These are phyloP conservation scores for Drosophila nebulosa DNA, from an alignment of 1,140 invertebrate species.

Conservation along the genomic window DNA sequence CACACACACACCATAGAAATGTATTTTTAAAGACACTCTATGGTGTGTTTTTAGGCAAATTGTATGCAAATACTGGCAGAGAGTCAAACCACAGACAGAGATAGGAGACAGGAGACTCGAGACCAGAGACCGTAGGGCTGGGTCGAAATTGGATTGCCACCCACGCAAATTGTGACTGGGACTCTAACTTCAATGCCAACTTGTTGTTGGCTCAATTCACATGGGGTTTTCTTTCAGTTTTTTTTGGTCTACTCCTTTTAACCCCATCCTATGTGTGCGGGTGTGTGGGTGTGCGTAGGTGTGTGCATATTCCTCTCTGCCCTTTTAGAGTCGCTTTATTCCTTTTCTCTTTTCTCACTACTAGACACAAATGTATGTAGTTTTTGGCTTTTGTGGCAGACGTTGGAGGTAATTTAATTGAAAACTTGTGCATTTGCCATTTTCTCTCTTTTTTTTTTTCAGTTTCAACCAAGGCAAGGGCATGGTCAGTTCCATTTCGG, in stretches of 20 bases:
- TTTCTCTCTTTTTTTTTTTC: slow-evolving; percentile 35
- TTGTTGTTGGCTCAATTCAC: slow-evolving; percentile 9
- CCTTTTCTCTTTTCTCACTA: neutral
- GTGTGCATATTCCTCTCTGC: neutral
- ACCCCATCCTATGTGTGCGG: neutral
- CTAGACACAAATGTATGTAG: slow-evolving; percentile 24
- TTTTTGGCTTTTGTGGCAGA: slow-evolving; percentile 34
- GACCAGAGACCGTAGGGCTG: neutral
- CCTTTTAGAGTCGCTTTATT: neutral
- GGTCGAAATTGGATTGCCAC: slow-evolving; percentile 71
- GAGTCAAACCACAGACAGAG: slow-evolving; percentile 50
- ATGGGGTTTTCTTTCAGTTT: slow-evolving; percentile 13
- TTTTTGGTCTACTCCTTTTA: slow-evolving; percentile 18
- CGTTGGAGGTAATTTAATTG: slow-evolving; percentile 68
- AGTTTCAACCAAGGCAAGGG: neutral
- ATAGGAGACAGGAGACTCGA: slow-evolving; percentile 1
- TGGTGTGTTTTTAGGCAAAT: slow-evolving; percentile 77
- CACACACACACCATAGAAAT: slow-evolving; percentile 50
- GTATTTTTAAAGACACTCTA: slow-evolving; percentile 76
- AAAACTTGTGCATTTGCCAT: slow-evolving; percentile 71
- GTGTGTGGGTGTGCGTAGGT: neutral
- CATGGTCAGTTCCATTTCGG: neutral
- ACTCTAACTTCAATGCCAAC: slow-evolving; percentile 7
- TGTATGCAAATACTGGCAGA: slow-evolving; percentile 71
- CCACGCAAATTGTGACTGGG: slow-evolving; percentile 49